Base-by-base conservation (phyloP, 2,888 invertebrate species). In the Cheilosia urbana region DNA sequence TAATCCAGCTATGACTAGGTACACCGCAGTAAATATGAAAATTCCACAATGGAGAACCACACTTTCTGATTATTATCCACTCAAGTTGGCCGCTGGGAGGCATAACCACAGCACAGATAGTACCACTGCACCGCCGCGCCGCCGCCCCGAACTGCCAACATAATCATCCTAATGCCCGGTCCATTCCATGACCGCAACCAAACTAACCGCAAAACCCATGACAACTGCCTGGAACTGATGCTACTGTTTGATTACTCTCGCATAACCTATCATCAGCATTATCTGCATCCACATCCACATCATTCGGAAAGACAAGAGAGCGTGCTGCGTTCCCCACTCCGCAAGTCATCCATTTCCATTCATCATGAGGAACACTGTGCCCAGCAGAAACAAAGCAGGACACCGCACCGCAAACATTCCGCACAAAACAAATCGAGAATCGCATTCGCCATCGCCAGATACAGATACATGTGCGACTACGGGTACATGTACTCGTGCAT, bases 201-300 rank as follows among this genome's bases (percentile, higher is more conserved):
- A 78, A 77, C 82, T 66, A 72, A 83, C 82, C 82, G 30, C 82
- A 72, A 78, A 68, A 53, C 60, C 82, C 82, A 83, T 83, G 82
- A 83, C 78, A 83, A 83, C 82, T 83, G 82, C 82, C 77, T 83
- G 82, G 71, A 82, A 83, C 82, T 83, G 82, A 83, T 83, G 82
- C 82, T 83, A 83, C 82, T 83, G 82, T 83, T 83, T 83, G 82
- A 83, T 83, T 78, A 68, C 82, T 78, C 82, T 82, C 71, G 66
- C 82, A 82, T 71, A 82, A 82, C 77, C 82, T 77, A 82, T 82
- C 82, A 82, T 82, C 82, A 83, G 82, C 66, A 72, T 83, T 83
- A 83, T 83, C 78, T 78, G 78, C 66, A 72, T 83, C 82, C 72
- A 77, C 66, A 72, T 83, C 82, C 72, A 77, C 78, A 82, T 82